Percentiles rank a stretch among this genome's conserved stretches.
Evolutionary conservation across 2,888 invertebrate species (phyloP).

Genomic region (Ramazzottius varieornatus): DNA sequence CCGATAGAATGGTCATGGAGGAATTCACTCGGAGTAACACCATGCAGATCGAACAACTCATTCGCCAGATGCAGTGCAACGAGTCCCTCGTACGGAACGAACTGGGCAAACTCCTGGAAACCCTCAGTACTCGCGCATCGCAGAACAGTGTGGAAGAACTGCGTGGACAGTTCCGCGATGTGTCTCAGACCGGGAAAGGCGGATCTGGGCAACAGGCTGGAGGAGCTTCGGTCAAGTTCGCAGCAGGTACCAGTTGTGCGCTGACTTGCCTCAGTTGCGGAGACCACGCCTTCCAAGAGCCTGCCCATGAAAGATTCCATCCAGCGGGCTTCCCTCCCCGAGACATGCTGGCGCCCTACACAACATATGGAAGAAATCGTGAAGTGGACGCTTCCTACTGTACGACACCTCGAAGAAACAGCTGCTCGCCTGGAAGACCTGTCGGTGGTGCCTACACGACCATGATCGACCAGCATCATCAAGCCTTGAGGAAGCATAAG

Average conservation of each 20-base stretch:
- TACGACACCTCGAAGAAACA: neutral
- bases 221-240: neutral
- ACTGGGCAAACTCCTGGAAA: neutral
- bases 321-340: neutral
- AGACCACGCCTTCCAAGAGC: neutral
- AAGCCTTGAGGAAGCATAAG: neutral
- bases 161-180: no score
- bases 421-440: neutral
- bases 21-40: neutral
- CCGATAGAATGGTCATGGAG: neutral
- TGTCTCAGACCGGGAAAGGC: no score
- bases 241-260: neutral
- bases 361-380: neutral
- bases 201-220: no score
- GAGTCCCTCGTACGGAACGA: neutral
- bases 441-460: neutral
- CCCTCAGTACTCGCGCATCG: neutral
- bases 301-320: neutral
- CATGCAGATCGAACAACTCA: neutral
- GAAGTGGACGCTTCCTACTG: neutral
- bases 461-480: neutral
- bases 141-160: neutral
- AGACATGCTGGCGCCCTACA: neutral
- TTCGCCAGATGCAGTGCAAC: neutral
- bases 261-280: neutral